Conservation (phyloP, 1,140 invertebrate species). For the Euwallacea similis region DNA sequence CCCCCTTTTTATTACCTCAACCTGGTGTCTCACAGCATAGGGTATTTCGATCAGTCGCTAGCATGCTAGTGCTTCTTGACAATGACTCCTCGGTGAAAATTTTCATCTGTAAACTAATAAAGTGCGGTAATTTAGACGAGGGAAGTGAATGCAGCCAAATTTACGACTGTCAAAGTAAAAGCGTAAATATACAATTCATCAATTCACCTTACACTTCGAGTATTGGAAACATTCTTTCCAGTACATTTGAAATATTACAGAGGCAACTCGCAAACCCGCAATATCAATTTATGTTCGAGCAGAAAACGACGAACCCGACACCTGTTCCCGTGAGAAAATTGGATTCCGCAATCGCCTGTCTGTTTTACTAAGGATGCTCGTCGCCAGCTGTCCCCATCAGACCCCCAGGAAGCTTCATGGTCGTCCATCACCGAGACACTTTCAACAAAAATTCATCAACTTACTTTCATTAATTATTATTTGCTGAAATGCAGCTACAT, state of each 20-base stretch:
- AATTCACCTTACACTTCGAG: background rate
- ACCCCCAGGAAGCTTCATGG: slow-evolving; percentile 21
- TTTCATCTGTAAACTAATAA: too few relatives aligned
- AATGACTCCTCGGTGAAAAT: too few relatives aligned
- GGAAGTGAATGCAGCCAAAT: too few relatives aligned
- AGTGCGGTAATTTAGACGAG: too few relatives aligned
- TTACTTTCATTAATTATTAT: slow-evolving; percentile 34
- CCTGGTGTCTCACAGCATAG: too few relatives aligned
- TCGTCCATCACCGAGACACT: slow-evolving; percentile 29
- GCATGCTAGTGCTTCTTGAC: too few relatives aligned
- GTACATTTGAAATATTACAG: slow-evolving; percentile 29
- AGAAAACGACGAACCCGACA: slow-evolving; percentile 29
- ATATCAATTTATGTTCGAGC: slow-evolving; percentile 32
- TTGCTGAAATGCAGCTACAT: slow-evolving; percentile 5
- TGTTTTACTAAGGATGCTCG: slow-evolving; percentile 33
- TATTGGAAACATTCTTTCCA: slow-evolving; percentile 13
- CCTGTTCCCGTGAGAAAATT: slow-evolving; percentile 37
- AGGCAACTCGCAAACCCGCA: slow-evolving; percentile 31
- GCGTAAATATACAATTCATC: slow-evolving; percentile 9
- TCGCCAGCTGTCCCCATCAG: slow-evolving; percentile 24
- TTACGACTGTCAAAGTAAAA: background rate
- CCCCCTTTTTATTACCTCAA: too few relatives aligned
- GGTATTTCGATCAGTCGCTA: too few relatives aligned
- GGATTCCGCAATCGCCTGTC: slow-evolving; percentile 35
- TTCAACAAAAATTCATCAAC: slow-evolving; percentile 31